phyloP scores from a whole-genome alignment of 2,888 invertebrate genomes.

The Colletes collaris region DNA sequence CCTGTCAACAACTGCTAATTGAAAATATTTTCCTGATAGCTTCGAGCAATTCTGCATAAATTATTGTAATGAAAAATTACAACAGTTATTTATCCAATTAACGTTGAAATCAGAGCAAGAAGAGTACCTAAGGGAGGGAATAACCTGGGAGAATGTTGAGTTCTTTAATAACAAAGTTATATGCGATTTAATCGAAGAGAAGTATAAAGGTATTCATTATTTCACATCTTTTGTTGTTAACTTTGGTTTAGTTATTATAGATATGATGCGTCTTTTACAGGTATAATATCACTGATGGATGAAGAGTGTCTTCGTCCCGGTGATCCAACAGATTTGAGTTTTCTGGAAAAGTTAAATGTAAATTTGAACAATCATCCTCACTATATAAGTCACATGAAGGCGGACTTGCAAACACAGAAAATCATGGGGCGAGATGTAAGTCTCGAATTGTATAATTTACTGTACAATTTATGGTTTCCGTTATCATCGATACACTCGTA shows the following conservation, averaged over 20 bases:
- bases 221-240: background rate
- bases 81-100: constrained; percentile 96
- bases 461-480: background rate
- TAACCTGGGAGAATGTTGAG: constrained; percentile 94
- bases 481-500: constrained; percentile 76
- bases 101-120: constrained; percentile 96
- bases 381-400: constrained; percentile 92
- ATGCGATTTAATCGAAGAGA: constrained; percentile 95
- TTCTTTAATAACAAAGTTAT: constrained; percentile 97
- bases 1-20: background rate
- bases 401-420: constrained; percentile 91
- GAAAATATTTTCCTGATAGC: constrained; percentile 82
- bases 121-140: constrained; percentile 95
- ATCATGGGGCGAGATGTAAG: constrained; percentile 92
- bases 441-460: constrained; percentile 45
- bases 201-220: constrained; percentile 88
- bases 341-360: constrained; percentile 91
- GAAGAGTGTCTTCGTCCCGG: constrained; percentile 97
- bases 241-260: background rate
- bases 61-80: constrained; percentile 97
- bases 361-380: constrained; percentile 91
- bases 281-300: constrained; percentile 93
- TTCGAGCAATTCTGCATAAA: constrained; percentile 97
- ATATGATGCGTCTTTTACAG: constrained; percentile 78
- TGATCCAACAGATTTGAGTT: constrained; percentile 91